phyloP scores from a whole-genome alignment of 2,888 invertebrate genomes.

The Zonitis immaculata region DNA sequence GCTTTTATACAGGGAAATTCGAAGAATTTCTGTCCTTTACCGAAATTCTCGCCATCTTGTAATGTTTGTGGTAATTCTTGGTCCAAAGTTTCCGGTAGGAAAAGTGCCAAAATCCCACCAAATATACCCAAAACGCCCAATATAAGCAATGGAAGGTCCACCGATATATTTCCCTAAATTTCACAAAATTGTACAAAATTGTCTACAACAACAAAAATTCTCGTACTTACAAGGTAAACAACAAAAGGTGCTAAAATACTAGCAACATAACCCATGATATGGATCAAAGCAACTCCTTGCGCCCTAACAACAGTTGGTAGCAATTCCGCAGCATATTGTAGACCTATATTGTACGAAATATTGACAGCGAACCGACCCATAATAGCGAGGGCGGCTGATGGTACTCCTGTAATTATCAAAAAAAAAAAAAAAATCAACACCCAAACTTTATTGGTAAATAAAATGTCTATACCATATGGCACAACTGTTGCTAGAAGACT shows the following conservation, averaged over 20 bases:
- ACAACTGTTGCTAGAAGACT: slow-evolving; percentile 72
- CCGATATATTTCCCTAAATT: slow-evolving; percentile 68
- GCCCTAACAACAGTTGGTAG: slow-evolving; percentile 83
- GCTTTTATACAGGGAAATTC: slow-evolving; percentile 73
- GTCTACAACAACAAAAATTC: too few species aligned
- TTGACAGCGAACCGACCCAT: slow-evolving; percentile 81
- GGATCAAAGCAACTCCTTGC: slow-evolving; percentile 80
- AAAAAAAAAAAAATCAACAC: too few species aligned
- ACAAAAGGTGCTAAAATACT: slow-evolving; percentile 80
- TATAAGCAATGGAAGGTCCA: slow-evolving; percentile 70
- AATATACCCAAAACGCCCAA: slow-evolving; percentile 70
- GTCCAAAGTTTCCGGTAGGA: slow-evolving; percentile 81
- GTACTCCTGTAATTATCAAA: slow-evolving; percentile 55
- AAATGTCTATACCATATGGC: slow-evolving; percentile 57
- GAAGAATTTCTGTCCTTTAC: slow-evolving; percentile 72
- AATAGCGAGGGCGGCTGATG: slow-evolving; percentile 73
- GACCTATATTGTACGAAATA: slow-evolving; percentile 84
- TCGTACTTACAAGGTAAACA: slow-evolving; percentile 67
- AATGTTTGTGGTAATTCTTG: slow-evolving; percentile 82
- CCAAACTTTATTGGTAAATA: too few species aligned
- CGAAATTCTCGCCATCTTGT: slow-evolving; percentile 82
- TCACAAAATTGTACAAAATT: too few species aligned
- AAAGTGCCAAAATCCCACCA: slow-evolving; percentile 71
- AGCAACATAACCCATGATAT: slow-evolving; percentile 84
- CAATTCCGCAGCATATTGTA: slow-evolving; percentile 85